Conservation (phyloP, 2,113 vertebrate genomes). For the Austrofundulus limnaeus region DNA sequence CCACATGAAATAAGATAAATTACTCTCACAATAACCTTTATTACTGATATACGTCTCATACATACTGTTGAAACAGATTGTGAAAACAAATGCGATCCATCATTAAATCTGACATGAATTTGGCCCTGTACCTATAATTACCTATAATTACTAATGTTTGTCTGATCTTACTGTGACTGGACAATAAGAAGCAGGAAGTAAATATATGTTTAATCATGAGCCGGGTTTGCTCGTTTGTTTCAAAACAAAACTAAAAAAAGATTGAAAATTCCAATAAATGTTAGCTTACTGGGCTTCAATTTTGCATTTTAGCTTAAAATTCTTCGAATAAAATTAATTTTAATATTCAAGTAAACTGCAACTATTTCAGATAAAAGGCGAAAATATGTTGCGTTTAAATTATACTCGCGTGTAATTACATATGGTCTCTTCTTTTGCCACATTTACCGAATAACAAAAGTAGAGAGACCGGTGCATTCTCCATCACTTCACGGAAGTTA, state of each 20-base stretch:
- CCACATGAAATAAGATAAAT: too few relatives aligned
- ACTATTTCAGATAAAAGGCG: background rate
- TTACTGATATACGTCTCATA: too few relatives aligned
- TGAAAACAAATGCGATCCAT: too few relatives aligned
- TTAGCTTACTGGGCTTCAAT: background rate
- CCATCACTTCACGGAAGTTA: constrained; percentile 39
- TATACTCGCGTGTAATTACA: fast-evolving
- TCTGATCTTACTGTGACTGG: background rate
- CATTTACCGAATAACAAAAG: background rate
- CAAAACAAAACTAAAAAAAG: background rate
- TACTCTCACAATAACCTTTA: too few relatives aligned
- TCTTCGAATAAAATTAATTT: background rate
- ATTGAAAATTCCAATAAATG: background rate
- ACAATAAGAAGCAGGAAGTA: background rate
- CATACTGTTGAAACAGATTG: too few relatives aligned
- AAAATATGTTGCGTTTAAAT: too few relatives aligned
- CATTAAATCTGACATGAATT: background rate
- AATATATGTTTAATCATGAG: background rate
- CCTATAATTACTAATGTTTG: too few relatives aligned
- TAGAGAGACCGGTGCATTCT: background rate
- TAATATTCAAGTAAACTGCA: background rate
- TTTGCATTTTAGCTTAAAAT: background rate
- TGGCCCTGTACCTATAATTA: background rate
- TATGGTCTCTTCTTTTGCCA: background rate
- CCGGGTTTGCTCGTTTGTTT: background rate